Percentiles rank a stretch among this genome's conserved stretches.
phyloP scores from a whole-genome alignment of 2,113 vertebrate species.

The Corythoichthys intestinalis region DNA sequence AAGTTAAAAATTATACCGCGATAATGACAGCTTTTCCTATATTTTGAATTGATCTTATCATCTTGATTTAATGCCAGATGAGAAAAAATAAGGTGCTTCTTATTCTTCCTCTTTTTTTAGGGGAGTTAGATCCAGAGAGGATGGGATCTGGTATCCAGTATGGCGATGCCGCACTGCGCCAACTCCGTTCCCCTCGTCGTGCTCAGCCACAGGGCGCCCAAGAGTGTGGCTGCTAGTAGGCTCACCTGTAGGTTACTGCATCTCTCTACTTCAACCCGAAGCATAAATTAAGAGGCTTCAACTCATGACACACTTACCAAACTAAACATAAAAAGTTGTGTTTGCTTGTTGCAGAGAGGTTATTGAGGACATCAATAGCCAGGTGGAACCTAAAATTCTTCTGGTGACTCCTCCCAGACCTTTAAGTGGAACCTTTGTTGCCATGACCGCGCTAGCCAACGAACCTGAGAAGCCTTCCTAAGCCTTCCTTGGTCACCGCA shows the following conservation, averaged over 20 bases:
- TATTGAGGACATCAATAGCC: conserved; percentile 56
- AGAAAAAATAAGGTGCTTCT: not conserved
- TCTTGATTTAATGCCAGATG: no score
- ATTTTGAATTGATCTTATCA: no score
- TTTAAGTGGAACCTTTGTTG: conserved; percentile 49
- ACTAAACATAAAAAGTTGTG: not conserved
- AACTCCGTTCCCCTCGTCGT: conserved; percentile 84
- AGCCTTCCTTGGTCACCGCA: not conserved
- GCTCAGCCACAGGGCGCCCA: conserved; percentile 79
- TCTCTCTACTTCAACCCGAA: not conserved
- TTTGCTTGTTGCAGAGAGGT: conserved; percentile 37
- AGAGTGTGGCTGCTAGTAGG: conserved; percentile 82
- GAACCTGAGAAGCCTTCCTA: conserved; percentile 5
- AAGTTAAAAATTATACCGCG: no score
- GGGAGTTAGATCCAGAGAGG: conserved; percentile 89
- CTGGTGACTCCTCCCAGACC: conserved; percentile 50
- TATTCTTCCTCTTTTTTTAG: conserved; percentile 53
- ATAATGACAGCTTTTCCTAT: not conserved
- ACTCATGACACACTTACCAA: not conserved
- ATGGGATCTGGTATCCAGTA: conserved; percentile 96
- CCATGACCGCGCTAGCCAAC: conserved; percentile 41
- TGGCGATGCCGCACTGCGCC: conserved; percentile 82
- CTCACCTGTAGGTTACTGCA: not conserved
- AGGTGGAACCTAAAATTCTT: conserved; percentile 40
- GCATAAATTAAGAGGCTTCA: not conserved